A percentile compares a stretch with the other conserved stretches of the same genome.
phyloP scores from a whole-genome alignment of 2,113 vertebrate genomes.

The Prionailurus bengalensis region DNA sequence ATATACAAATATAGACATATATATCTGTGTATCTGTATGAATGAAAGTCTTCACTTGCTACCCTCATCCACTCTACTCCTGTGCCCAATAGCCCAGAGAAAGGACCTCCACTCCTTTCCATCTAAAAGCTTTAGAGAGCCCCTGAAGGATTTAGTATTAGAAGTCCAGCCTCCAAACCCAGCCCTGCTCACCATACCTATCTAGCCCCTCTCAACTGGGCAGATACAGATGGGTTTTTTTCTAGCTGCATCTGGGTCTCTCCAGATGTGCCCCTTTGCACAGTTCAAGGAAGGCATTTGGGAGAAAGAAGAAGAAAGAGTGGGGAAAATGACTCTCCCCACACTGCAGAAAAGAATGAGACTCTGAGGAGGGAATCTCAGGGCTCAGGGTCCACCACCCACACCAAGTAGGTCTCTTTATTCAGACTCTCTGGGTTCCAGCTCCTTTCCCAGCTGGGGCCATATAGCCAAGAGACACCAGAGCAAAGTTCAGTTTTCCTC shows the following conservation, averaged over 20 bases:
- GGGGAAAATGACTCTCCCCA: not conserved
- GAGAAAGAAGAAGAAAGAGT: not conserved
- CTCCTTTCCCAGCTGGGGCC: not conserved
- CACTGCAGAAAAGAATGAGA: not conserved
- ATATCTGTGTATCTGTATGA: not conserved
- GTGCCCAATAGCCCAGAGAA: not conserved
- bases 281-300: not conserved
- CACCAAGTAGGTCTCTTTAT: not conserved
- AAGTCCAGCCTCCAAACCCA: slow-evolving; percentile 25
- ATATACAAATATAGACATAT: not conserved
- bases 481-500: not conserved
- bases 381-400: not conserved
- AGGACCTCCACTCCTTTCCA: not conserved
- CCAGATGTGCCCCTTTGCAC: not conserved
- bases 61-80: not conserved
- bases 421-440: not conserved
- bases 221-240: not conserved
- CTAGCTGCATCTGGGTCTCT: not conserved
- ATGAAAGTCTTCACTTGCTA: not conserved
- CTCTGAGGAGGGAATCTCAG: not conserved
- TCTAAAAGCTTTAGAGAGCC: not conserved
- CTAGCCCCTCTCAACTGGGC: not conserved
- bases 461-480: not conserved
- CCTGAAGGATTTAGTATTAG: not conserved
- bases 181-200: not conserved